These are phyloP conservation scores for Amphilophus citrinellus DNA, from an alignment of 2,113 vertebrate species.

Conservation along the genomic window DNA sequence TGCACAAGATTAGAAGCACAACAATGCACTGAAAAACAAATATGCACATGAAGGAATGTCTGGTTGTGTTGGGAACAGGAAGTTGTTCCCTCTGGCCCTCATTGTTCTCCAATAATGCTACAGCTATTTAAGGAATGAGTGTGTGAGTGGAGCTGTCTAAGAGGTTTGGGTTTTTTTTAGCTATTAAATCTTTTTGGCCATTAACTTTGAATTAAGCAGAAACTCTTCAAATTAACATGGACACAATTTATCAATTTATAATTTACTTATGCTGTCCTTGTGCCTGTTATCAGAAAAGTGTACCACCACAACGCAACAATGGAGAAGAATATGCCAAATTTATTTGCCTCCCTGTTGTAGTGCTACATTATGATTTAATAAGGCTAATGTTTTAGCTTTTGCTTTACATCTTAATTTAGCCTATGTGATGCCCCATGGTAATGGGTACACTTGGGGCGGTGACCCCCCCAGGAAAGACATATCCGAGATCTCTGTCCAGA, in stretches of 20 bases:
- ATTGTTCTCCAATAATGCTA: slow-evolving; percentile 71
- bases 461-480: no score
- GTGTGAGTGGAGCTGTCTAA: background rate
- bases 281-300: background rate
- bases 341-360: no score
- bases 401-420: no score
- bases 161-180: background rate
- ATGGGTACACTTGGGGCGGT: no score
- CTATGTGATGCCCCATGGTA: no score
- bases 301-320: background rate
- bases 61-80: slow-evolving; percentile 69
- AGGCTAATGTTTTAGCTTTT: no score
- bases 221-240: background rate
- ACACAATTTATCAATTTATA: background rate
- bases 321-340: no score
- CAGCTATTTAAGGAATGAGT: slow-evolving; percentile 64
- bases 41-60: slow-evolving; percentile 55
- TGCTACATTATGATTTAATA: no score
- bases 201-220: background rate
- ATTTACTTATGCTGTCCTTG: background rate
- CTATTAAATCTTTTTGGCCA: no score
- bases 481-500: no score
- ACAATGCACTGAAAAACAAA: background rate
- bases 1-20: background rate
- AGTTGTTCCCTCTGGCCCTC: slow-evolving; percentile 59